A percentile compares a stretch with the other conserved stretches of the same genome.
Conservation (phyloP, 2,113 vertebrate genomes). For the Girardinichthys multiradiatus region DNA sequence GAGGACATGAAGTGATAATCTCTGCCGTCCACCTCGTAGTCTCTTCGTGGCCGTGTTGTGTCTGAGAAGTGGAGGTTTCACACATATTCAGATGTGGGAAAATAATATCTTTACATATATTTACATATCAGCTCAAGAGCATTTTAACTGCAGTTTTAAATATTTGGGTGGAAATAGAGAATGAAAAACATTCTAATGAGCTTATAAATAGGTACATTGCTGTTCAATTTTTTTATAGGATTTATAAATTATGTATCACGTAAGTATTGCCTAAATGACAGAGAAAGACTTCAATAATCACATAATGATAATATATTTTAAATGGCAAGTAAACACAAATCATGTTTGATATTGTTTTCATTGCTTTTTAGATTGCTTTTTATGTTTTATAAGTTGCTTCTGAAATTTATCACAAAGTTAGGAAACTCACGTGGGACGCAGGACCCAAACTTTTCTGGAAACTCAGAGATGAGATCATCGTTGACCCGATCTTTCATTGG, state of each 20-base stretch:
- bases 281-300: no score
- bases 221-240: no score
- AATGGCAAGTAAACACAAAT: no score
- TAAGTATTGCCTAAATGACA: no score
- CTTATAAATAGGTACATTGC: no score
- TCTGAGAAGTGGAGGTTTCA: slow-evolving; percentile 75
- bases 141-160: no score
- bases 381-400: neutral
- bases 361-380: neutral
- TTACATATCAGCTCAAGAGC: neutral
- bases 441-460: slow-evolving; percentile 97
- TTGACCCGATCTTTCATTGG: slow-evolving; percentile 98
- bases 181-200: no score
- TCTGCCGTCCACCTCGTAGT: slow-evolving; percentile 95
- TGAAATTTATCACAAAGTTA: neutral
- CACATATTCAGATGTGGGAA: slow-evolving; percentile 1
- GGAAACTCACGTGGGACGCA: slow-evolving; percentile 95
- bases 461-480: slow-evolving; percentile 98
- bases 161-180: no score
- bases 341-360: neutral
- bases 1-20: slow-evolving; percentile 98
- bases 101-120: neutral
- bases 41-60: slow-evolving; percentile 94
- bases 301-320: no score
- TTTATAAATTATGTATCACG: no score